phyloP scores from a whole-genome alignment of 92 coral and sea anemone genomes.

The Siderastrea radians region DNA sequence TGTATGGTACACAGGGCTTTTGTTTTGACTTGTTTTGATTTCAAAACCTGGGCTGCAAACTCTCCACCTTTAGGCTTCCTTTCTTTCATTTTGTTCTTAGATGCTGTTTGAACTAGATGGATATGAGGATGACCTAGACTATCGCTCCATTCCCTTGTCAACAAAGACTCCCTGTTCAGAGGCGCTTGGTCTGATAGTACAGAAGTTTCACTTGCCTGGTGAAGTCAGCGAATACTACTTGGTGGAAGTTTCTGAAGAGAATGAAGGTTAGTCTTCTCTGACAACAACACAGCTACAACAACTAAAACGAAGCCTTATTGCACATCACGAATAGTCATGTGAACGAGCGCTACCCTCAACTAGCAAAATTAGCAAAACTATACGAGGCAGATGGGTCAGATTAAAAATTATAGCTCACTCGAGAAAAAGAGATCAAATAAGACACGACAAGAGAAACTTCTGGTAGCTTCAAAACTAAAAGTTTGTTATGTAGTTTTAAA shows the following conservation, averaged over 20 bases:
- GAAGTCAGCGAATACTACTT: slow-evolving; percentile 76
- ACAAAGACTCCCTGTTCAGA: slow-evolving; percentile 84
- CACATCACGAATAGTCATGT: too few relatives aligned
- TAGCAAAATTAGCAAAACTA: neutral
- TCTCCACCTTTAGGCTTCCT: neutral
- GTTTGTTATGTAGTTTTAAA: too few relatives aligned
- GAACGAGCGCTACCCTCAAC: neutral
- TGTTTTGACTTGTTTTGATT: too few relatives aligned
- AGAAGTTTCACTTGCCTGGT: slow-evolving; percentile 84
- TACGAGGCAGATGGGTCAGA: neutral
- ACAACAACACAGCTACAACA: too few relatives aligned
- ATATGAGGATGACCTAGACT: slow-evolving; percentile 69
- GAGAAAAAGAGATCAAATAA: too few relatives aligned
- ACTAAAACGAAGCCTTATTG: too few relatives aligned
- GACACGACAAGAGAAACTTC: too few relatives aligned
- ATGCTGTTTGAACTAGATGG: slow-evolving; percentile 87
- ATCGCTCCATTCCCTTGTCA: slow-evolving; percentile 78
- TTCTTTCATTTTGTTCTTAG: slow-evolving; percentile 29
- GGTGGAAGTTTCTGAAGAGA: slow-evolving; percentile 88
- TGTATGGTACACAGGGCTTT: too few relatives aligned
- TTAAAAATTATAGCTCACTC: too few relatives aligned
- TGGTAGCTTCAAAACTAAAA: too few relatives aligned
- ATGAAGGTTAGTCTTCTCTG: slow-evolving; percentile 66
- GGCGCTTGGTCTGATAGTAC: slow-evolving; percentile 65
- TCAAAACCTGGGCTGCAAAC: too few relatives aligned